phyloP scores from a whole-genome alignment of 2,797 vertebrate species.

The Hemitrygon akajei region DNA sequence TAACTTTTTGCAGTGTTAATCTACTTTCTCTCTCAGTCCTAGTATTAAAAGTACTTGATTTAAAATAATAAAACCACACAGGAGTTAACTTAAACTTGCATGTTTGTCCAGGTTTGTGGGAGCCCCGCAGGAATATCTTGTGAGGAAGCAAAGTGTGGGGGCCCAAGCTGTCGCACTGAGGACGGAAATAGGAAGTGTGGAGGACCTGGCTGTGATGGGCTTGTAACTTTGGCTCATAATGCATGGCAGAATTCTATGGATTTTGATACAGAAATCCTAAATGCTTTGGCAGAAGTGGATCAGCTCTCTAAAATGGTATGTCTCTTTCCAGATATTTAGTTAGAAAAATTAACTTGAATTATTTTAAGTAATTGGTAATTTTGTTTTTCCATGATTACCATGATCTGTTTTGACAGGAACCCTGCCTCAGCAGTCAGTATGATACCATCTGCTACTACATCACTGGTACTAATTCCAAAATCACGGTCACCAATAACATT shows the following conservation, averaged over 20 bases:
- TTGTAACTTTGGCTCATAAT: constrained; percentile 64
- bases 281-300: constrained; percentile 82
- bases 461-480: not conserved
- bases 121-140: constrained; percentile 67
- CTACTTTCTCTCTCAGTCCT: not conserved
- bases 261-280: constrained; percentile 76
- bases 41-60: not conserved
- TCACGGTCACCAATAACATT: not conserved
- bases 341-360: not conserved
- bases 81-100: not conserved
- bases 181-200: constrained; percentile 71
- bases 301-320: constrained; percentile 88
- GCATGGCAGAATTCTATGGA: constrained; percentile 74
- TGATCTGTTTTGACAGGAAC: not conserved
- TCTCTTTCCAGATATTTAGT: not conserved
- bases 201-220: constrained; percentile 71
- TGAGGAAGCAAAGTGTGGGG: constrained; percentile 69
- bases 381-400: not conserved
- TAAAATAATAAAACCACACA: not conserved
- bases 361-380: not conserved
- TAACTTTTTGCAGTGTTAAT: not conserved
- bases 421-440: not conserved
- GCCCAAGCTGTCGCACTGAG: constrained; percentile 68
- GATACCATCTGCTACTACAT: too few species aligned
- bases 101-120: constrained; percentile 71